A percentile compares a stretch with the other conserved stretches of the same genome.
Conservation (phyloP, 1,140 invertebrate genomes). For the Hyles euphorbiae region DNA sequence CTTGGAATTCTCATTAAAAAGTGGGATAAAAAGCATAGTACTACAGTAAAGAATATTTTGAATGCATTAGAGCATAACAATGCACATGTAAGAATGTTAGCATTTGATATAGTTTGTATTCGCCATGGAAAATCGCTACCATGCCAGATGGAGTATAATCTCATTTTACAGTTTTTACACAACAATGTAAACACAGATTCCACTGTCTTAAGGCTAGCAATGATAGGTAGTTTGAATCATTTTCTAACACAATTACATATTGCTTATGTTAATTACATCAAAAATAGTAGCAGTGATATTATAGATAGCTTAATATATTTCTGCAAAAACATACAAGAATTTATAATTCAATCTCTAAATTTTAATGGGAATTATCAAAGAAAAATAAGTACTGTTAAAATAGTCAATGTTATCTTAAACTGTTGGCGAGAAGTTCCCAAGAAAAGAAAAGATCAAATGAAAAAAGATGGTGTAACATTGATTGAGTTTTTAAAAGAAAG, state of each 20-base stretch:
- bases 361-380: slow-evolving; percentile 67
- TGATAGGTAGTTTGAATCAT: slow-evolving; percentile 48
- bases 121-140: slow-evolving; percentile 45
- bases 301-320: slow-evolving; percentile 32
- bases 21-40: slow-evolving; percentile 20
- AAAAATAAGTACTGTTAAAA: slow-evolving; percentile 57
- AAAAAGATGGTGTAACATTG: slow-evolving; percentile 23
- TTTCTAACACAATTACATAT: slow-evolving; percentile 45
- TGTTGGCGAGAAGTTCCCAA: slow-evolving; percentile 36
- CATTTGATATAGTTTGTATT: slow-evolving; percentile 63
- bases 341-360: slow-evolving; percentile 45
- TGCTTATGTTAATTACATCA: slow-evolving; percentile 29
- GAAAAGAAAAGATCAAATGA: slow-evolving; percentile 38
- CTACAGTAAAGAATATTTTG: slow-evolving; percentile 22
- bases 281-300: slow-evolving; percentile 19
- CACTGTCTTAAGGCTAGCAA: slow-evolving; percentile 57
- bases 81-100: slow-evolving; percentile 44
- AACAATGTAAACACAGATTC: slow-evolving; percentile 68
- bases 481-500: slow-evolving; percentile 29
- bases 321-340: slow-evolving; percentile 41
- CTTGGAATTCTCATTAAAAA: slow-evolving; percentile 42
- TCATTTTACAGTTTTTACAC: slow-evolving; percentile 47
- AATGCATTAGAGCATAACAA: slow-evolving; percentile 41
- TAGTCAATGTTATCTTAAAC: slow-evolving; percentile 38
- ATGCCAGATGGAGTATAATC: slow-evolving; percentile 36